Conservation (phyloP, 2,797 vertebrate genomes). For the Natrix natrix region DNA sequence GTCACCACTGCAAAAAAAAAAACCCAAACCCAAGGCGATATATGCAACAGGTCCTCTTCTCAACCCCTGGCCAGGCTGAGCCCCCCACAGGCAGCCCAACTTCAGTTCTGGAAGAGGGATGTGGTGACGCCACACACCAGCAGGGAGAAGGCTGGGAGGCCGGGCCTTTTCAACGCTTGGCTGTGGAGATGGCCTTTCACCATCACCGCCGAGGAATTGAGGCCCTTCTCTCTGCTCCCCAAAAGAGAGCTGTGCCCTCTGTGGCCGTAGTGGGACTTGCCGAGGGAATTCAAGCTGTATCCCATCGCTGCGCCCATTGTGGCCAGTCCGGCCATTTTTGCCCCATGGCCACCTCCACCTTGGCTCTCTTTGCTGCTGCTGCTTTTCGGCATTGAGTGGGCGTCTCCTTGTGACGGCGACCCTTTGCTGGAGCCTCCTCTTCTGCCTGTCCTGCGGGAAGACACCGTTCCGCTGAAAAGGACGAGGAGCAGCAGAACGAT, state of each 20-base stretch:
- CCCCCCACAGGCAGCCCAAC: rapidly evolving
- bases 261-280: constrained; percentile 67
- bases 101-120: background rate
- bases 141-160: background rate
- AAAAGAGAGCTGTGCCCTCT: background rate
- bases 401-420: background rate
- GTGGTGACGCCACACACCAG: background rate
- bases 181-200: background rate
- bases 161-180: background rate
- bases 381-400: constrained; percentile 48
- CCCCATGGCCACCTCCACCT: background rate
- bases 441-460: background rate
- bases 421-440: constrained; percentile 21
- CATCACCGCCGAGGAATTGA: background rate
- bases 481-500: background rate
- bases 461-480: background rate
- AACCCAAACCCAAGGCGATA: background rate
- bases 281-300: constrained; percentile 73
- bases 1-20: background rate
- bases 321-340: background rate
- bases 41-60: too few relatives aligned
- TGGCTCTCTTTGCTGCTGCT: constrained; percentile 45
- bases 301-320: constrained; percentile 64
- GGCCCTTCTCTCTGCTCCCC: background rate
- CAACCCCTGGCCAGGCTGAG: background rate